Conservation (phyloP, 2,113 vertebrate genomes). For the Pterocles burchelli region DNA sequence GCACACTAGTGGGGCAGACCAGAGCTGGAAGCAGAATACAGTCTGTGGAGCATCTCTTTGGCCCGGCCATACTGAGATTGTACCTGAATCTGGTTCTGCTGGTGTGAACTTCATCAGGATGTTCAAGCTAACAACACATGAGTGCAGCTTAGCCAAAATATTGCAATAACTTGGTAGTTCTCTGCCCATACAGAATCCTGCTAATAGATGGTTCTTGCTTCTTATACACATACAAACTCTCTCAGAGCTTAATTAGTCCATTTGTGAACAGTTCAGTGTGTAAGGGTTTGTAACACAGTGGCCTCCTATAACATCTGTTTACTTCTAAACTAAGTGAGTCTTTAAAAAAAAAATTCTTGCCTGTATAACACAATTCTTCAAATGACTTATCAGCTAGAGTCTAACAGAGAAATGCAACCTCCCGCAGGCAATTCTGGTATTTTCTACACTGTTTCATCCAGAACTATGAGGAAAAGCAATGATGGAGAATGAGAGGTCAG, state of each 20-base stretch:
- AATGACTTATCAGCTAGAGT: neutral
- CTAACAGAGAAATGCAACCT: neutral
- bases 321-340: neutral
- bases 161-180: neutral
- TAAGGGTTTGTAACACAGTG: neutral
- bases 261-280: neutral
- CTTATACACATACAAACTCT: neutral
- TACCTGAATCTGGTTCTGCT: neutral
- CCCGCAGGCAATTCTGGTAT: neutral
- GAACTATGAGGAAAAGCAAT: neutral
- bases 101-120: neutral
- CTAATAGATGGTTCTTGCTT: neutral
- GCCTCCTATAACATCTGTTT: neutral
- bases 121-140: neutral
- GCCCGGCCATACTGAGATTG: neutral
- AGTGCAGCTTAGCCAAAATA: neutral
- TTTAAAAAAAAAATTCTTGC: neutral
- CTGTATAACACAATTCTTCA: neutral
- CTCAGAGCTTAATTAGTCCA: neutral
- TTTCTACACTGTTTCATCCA: neutral
- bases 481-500: neutral
- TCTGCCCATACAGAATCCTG: neutral
- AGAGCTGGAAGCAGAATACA: neutral
- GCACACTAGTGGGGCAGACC: neutral
- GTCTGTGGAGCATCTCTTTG: neutral